phyloP scores from a whole-genome alignment of 2,888 invertebrate genomes.

The Rhaphigaster nebulosa region DNA sequence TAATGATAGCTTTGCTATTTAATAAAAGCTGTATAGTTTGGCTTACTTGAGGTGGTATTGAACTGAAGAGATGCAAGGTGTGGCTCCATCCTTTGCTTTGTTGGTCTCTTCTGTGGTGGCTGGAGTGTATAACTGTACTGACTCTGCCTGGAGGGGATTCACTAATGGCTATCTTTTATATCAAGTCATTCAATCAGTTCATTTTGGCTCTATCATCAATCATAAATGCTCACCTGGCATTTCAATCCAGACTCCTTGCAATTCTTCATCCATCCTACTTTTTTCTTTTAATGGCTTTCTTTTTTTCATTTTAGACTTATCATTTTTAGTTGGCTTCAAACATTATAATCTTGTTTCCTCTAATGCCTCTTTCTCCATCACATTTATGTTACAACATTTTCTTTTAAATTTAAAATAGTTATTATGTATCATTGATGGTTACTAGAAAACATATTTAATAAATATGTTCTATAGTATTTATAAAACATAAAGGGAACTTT shows the following conservation, averaged over 20 bases:
- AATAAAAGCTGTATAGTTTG: not conserved
- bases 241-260: not conserved
- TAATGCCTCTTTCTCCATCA: not conserved
- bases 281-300: conserved; percentile 2
- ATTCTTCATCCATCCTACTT: not conserved
- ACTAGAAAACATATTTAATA: not conserved
- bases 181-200: conserved; percentile 42
- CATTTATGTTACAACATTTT: not conserved
- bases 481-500: too few species aligned
- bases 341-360: not conserved
- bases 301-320: not conserved
- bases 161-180: conserved; percentile 51
- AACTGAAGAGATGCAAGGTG: conserved; percentile 6
- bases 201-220: conserved; percentile 45
- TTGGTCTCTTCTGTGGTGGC: not conserved
- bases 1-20: not conserved
- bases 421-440: too few species aligned
- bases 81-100: conserved; percentile 36
- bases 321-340: not conserved
- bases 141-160: conserved; percentile 6
- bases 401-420: not conserved
- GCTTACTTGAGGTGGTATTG: conserved; percentile 7
- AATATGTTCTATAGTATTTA: not conserved
- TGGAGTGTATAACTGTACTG: conserved; percentile 2
- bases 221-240: conserved; percentile 30